These are phyloP conservation scores for Stichopus horrens DNA, from an alignment of 53 echinoderm and acorn worm species.

Conservation along the genomic window DNA sequence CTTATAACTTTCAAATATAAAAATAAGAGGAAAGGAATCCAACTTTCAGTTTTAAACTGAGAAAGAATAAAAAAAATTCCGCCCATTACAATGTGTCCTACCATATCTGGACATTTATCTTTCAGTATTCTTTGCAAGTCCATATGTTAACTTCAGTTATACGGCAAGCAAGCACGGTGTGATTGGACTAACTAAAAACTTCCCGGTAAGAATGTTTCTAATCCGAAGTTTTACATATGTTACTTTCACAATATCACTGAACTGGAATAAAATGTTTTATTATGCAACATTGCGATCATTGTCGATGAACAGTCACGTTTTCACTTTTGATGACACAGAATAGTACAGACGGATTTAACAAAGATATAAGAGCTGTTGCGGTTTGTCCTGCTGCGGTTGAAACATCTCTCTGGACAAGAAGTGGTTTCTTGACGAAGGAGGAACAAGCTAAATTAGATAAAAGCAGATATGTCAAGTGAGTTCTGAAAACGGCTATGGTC, in stretches of 20 bases:
- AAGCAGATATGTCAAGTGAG: not conserved
- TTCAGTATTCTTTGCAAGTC: not conserved
- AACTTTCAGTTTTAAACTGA: too few species aligned
- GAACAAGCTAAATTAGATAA: not conserved
- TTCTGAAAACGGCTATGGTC: too few species aligned
- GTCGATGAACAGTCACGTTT: too few species aligned
- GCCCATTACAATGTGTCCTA: too few species aligned
- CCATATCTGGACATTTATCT: not conserved
- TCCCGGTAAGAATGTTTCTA: conserved; percentile 1
- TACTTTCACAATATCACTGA: too few species aligned
- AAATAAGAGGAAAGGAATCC: too few species aligned
- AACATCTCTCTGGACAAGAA: conserved; percentile 9
- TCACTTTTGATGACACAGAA: not conserved
- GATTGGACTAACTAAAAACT: conserved; percentile 29
- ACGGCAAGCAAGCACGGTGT: conserved; percentile 11
- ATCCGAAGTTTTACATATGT: too few species aligned
- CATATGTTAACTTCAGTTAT: conserved; percentile 11
- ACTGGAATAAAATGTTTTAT: too few species aligned
- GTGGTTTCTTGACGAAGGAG: not conserved
- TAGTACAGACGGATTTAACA: not conserved
- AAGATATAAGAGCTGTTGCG: not conserved
- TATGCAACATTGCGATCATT: too few species aligned
- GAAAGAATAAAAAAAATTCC: too few species aligned
- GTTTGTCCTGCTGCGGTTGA: conserved; percentile 9
- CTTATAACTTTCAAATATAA: too few species aligned